Evolutionary conservation across 2,888 invertebrate species (phyloP), one percentile per base, ranked within the genome.

Genomic region (Malthinus seriepunctatus): DNA sequence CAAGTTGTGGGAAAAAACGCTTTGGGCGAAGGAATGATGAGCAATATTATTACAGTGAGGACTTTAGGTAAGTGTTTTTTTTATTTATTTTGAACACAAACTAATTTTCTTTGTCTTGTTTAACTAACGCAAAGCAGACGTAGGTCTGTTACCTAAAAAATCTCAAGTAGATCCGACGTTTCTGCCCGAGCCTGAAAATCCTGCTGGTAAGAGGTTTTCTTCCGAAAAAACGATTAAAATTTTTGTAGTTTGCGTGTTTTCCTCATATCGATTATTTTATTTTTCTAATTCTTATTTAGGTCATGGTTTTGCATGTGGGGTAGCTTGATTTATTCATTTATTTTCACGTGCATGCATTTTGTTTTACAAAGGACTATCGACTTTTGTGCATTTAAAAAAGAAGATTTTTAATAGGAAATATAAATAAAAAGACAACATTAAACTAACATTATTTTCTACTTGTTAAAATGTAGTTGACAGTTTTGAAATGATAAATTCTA

Each of bases 1-100:
- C 94, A 95, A 83, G 94, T 97, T 57, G 89, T 96, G 71, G 95
- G 97, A 58, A 92, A 95, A 76, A 97, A 97, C 79, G 89, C 92
- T 9, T 86, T 95, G 55, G 97, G 97, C 63, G 94, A 96, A 75
- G 97, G 97, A 63, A 92, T 95, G 90, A 92, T 93, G 86, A 96
- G 96, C 82, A 92, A 95, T 80, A 88, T 92, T 61, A 91, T 96
- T 75, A 91, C 90, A 58, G 91, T 94, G 68, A 85, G 89, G 76
- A 97, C 97, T 56, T 84, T 92, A 74, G 95, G 96, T 96, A 83
- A 83, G 85, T 79, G 56, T 32, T 53, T 48, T 35, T 11, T 56
- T 50, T 23, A 1, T 39, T 44, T 15, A 32, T 38, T 8, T 45
- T 33, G 51, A 3, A 23, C 23, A 23, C 5, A 5, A 5, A 23